These are phyloP conservation scores for Subacronicta megacephala DNA, from an alignment of 2,888 invertebrate genomes.

Conservation along the genomic window DNA sequence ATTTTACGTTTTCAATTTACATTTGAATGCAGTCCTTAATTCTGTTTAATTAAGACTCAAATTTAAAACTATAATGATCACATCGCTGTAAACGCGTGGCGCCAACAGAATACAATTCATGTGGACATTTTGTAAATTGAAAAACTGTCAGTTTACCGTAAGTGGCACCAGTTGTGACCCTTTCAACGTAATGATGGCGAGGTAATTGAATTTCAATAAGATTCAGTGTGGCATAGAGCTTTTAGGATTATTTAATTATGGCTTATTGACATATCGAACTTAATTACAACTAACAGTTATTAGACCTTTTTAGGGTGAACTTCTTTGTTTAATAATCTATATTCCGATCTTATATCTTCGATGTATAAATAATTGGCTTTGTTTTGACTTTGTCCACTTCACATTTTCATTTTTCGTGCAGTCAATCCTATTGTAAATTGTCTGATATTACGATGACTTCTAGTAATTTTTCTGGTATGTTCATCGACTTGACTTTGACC, in stretches of 20 bases:
- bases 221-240: slow-evolving; percentile 8
- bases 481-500: too few relatives aligned
- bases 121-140: slow-evolving; percentile 62
- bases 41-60: slow-evolving; percentile 45
- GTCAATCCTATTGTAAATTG: too few relatives aligned
- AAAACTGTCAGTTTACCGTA: slow-evolving; percentile 56
- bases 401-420: too few relatives aligned
- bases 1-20: slow-evolving; percentile 42
- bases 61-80: slow-evolving; percentile 30
- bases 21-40: slow-evolving; percentile 48
- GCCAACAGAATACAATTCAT: slow-evolving; percentile 41
- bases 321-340: too few relatives aligned
- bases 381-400: too few relatives aligned
- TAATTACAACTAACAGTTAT: neutral
- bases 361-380: too few relatives aligned
- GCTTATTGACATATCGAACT: neutral
- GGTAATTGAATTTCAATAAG: slow-evolving; percentile 47
- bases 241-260: slow-evolving; percentile 7
- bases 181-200: slow-evolving; percentile 40
- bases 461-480: too few relatives aligned
- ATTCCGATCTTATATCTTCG: too few relatives aligned
- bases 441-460: too few relatives aligned
- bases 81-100: slow-evolving; percentile 44
- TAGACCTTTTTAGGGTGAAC: neutral
- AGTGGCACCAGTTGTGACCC: slow-evolving; percentile 42